Evolutionary conservation across 2,113 vertebrate species (phyloP).

Genomic region (Poeciliopsis retropinna): DNA sequence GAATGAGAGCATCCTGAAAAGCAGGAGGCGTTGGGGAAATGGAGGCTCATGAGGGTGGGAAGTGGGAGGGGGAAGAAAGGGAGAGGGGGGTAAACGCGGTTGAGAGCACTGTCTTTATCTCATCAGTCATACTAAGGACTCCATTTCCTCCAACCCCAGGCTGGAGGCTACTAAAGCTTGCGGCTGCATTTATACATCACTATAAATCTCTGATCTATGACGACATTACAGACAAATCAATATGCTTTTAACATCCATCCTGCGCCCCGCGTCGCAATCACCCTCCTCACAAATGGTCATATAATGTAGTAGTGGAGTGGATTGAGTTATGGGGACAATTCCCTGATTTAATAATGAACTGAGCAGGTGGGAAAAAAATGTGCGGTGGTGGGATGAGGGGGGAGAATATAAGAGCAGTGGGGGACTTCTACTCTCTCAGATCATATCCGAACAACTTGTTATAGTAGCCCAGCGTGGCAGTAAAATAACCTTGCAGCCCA

Average conservation of each 20-base stretch:
- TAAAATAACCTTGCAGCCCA: constrained; percentile 71
- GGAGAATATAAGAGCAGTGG: constrained; percentile 65
- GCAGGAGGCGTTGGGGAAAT: constrained; percentile 49
- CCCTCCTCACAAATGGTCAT: constrained; percentile 78
- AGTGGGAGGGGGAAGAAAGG: neutral
- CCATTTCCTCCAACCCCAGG: constrained; percentile 74
- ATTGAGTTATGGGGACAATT: constrained; percentile 83
- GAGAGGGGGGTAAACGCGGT: constrained; percentile 37
- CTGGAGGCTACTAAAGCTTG: constrained; percentile 65
- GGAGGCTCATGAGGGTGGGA: constrained; percentile 27
- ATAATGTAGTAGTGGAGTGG: constrained; percentile 75
- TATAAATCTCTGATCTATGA: constrained; percentile 80
- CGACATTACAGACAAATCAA: constrained; percentile 83
- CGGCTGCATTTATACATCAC: constrained; percentile 75
- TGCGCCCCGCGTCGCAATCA: constrained; percentile 68
- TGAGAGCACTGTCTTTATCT: constrained; percentile 70
- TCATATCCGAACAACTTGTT: constrained; percentile 81
- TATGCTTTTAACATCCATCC: constrained; percentile 85
- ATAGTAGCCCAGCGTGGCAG: constrained; percentile 71
- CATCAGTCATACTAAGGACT: constrained; percentile 77
- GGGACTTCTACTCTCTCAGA: constrained; percentile 76
- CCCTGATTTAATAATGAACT: constrained; percentile 82
- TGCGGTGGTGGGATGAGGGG: constrained; percentile 30
- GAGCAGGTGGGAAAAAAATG: constrained; percentile 62
- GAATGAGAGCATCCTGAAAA: constrained; percentile 54